Percentiles rank a stretch among this genome's conserved stretches.
These are phyloP conservation scores for Trachelipus rathkii DNA, from an alignment of 1,140 invertebrate species.

Conservation along the genomic window DNA sequence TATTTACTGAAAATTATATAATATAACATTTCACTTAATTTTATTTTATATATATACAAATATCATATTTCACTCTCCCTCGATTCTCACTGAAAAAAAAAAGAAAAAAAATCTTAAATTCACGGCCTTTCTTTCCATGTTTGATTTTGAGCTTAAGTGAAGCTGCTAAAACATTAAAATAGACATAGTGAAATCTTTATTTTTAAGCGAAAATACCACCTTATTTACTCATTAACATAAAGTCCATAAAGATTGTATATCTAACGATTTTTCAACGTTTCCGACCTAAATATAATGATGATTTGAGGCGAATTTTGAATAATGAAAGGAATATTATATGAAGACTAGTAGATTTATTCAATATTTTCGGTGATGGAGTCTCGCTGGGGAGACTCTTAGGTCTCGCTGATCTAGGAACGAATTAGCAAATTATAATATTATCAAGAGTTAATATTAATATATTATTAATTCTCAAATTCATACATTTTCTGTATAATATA, in stretches of 20 bases:
- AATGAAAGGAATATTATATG: background rate
- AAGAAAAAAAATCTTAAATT: background rate
- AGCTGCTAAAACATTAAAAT: slow-evolving; percentile 4
- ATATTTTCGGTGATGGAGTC: background rate
- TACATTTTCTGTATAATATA: no score
- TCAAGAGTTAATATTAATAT: background rate
- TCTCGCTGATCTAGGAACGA: background rate
- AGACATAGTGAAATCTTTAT: background rate
- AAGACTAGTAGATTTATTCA: background rate
- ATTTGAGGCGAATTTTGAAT: background rate
- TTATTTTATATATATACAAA: no score
- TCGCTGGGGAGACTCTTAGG: background rate
- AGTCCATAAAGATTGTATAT: background rate
- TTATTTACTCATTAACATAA: background rate
- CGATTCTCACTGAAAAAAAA: no score
- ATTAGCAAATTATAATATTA: slow-evolving; percentile 5
- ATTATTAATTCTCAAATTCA: no score
- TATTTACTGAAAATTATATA: no score
- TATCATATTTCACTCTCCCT: no score
- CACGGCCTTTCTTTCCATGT: background rate
- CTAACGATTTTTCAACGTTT: background rate
- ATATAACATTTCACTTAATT: no score
- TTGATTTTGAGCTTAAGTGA: slow-evolving; percentile 3
- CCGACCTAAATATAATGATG: background rate
- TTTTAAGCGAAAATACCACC: background rate